Evolutionary conservation across 2,113 vertebrate species (phyloP).

Genomic region (Periophthalmus modestus): DNA sequence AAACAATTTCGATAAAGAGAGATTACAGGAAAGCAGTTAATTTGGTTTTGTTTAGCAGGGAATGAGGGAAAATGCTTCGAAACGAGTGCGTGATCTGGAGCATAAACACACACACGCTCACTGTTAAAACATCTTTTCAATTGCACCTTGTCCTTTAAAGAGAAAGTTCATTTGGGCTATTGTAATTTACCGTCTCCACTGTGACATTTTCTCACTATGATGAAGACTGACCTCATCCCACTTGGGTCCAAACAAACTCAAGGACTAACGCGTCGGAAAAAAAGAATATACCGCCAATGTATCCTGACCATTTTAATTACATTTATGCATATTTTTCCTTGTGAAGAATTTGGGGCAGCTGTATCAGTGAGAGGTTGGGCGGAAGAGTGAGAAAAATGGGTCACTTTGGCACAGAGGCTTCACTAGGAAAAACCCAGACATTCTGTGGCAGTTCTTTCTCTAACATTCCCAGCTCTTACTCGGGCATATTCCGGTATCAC

Average conservation of each 20-base stretch:
- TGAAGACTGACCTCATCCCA: constrained; percentile 57
- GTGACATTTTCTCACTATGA: constrained; percentile 66
- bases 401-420: constrained; percentile 61
- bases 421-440: constrained; percentile 56
- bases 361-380: constrained; percentile 40
- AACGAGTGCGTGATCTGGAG: constrained; percentile 5
- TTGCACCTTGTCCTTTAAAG: constrained; percentile 53
- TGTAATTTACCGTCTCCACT: constrained; percentile 46
- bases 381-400: constrained; percentile 61
- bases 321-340: constrained; percentile 61
- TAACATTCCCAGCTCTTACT: constrained; percentile 41
- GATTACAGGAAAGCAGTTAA: background rate
- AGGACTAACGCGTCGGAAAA: constrained; percentile 46
- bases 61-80: constrained; percentile 15
- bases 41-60: background rate
- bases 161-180: constrained; percentile 65
- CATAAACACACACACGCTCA: constrained; percentile 5
- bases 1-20: constrained; percentile 18
- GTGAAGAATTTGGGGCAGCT: constrained; percentile 68
- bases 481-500: constrained; percentile 50
- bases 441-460: constrained; percentile 53
- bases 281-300: constrained; percentile 35
- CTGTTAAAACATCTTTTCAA: constrained; percentile 45
- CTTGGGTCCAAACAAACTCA: constrained; percentile 34
- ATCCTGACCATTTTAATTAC: constrained; percentile 65